These are phyloP conservation scores for Meriones unguiculatus DNA, from an alignment of 2,113 vertebrate genomes.

Conservation along the genomic window DNA sequence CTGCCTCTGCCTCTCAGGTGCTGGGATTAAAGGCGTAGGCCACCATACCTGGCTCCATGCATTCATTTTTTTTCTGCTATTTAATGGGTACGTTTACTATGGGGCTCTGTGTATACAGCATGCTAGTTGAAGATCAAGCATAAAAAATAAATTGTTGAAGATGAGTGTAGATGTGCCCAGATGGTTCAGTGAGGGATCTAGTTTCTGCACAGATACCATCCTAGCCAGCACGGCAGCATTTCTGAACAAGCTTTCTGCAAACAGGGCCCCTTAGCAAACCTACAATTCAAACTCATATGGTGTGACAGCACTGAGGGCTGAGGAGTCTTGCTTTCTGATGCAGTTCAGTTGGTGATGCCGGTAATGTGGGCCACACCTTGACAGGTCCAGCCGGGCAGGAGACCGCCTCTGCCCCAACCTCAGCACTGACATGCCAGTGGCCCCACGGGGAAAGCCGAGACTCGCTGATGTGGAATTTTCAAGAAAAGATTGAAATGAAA, in stretches of 20 bases:
- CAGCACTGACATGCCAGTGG: background rate
- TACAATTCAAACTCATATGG: background rate
- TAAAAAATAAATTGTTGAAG: background rate
- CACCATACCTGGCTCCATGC: background rate
- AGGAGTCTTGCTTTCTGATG: background rate
- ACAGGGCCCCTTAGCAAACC: background rate
- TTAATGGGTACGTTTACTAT: background rate
- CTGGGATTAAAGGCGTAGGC: background rate
- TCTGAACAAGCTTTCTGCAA: background rate
- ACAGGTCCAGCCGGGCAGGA: background rate
- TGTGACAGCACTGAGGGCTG: background rate
- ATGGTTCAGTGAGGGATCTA: background rate
- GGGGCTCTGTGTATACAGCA: background rate
- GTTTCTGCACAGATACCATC: background rate
- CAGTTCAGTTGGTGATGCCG: background rate
- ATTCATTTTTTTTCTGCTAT: background rate
- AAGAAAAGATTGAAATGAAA: conserved; percentile 27
- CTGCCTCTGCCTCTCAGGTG: background rate
- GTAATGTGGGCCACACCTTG: background rate
- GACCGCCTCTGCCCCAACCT: background rate
- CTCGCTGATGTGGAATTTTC: conserved; percentile 6
- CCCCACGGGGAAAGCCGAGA: background rate
- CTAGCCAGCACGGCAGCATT: background rate
- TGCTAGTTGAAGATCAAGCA: background rate
- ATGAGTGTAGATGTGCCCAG: background rate